Percentiles rank a stretch among this genome's conserved stretches.
Conservation (phyloP, 2,797 vertebrate species). For the Falco peregrinus region DNA sequence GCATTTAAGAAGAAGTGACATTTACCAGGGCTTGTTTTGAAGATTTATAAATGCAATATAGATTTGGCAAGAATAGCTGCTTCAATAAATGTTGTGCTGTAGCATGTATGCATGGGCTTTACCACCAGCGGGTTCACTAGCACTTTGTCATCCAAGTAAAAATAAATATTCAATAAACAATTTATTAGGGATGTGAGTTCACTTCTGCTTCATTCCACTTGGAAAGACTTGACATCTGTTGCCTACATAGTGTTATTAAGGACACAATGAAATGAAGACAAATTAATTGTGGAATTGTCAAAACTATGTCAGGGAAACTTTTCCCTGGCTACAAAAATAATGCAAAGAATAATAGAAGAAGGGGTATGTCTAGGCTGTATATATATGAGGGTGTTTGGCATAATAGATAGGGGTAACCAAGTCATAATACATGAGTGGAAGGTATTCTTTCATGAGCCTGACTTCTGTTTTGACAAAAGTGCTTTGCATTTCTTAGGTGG, state of each 20-base stretch:
- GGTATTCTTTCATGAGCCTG: background rate
- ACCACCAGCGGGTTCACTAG: slow-evolving; percentile 2
- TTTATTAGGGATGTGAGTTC: slow-evolving; percentile 61
- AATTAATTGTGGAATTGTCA: slow-evolving; percentile 47
- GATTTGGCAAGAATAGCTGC: slow-evolving; percentile 65
- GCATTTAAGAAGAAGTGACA: slow-evolving; percentile 72
- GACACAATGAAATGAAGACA: slow-evolving; percentile 44
- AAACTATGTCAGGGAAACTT: background rate
- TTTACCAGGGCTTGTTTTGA: slow-evolving; percentile 70
- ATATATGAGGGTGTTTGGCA: background rate
- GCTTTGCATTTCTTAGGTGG: background rate
- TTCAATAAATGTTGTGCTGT: slow-evolving; percentile 65
- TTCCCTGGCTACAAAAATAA: background rate
- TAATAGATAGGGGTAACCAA: background rate
- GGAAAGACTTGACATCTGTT: slow-evolving; percentile 54
- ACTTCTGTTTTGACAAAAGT: background rate
- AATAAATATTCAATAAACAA: slow-evolving; percentile 69
- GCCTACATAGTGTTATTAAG: slow-evolving; percentile 14
- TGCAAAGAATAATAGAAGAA: background rate
- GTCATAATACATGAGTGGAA: background rate
- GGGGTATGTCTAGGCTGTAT: background rate
- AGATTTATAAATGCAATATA: slow-evolving; percentile 68
- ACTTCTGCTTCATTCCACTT: slow-evolving; percentile 64
- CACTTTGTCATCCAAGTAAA: slow-evolving; percentile 55
- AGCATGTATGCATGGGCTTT: slow-evolving; percentile 50